Conservation (phyloP, 2,888 invertebrate species). For the Blastobasis adustella region DNA sequence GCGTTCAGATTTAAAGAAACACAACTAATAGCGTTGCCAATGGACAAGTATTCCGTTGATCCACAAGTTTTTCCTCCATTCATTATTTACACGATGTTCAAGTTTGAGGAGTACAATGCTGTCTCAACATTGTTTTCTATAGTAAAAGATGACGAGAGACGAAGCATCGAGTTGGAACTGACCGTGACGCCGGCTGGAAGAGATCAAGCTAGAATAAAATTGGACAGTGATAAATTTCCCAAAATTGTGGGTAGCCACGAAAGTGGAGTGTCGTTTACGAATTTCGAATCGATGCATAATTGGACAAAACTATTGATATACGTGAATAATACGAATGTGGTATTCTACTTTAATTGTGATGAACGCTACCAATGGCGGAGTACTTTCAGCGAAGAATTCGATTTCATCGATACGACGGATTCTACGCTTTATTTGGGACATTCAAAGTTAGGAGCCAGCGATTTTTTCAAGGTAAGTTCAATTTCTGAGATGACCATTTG, state of each 20-base stretch:
- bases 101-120: conserved; percentile 17
- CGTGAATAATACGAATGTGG: conserved; percentile 18
- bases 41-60: conserved; percentile 12
- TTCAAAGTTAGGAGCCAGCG: conserved; percentile 1
- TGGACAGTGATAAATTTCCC: conserved; percentile 12
- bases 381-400: background rate
- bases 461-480: conserved; percentile 14
- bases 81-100: conserved; percentile 35
- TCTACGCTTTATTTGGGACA: conserved; percentile 10
- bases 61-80: conserved; percentile 29
- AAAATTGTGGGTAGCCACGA: background rate
- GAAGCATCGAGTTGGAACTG: conserved; percentile 22
- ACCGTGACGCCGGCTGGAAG: conserved; percentile 20
- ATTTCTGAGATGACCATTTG: background rate
- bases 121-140: conserved; percentile 40
- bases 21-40: conserved; percentile 3
- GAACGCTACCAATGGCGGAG: background rate
- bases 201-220: conserved; percentile 14
- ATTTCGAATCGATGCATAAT: conserved; percentile 1
- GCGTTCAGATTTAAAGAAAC: conserved; percentile 18
- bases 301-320: conserved; percentile 25
- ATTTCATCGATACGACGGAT: conserved; percentile 9
- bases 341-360: conserved; percentile 21
- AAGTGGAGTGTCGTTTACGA: background rate
- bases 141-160: conserved; percentile 13